Percentiles rank a stretch among this genome's conserved stretches.
phyloP scores from a whole-genome alignment of 1,140 invertebrate species.

The Nylanderia fulva region DNA sequence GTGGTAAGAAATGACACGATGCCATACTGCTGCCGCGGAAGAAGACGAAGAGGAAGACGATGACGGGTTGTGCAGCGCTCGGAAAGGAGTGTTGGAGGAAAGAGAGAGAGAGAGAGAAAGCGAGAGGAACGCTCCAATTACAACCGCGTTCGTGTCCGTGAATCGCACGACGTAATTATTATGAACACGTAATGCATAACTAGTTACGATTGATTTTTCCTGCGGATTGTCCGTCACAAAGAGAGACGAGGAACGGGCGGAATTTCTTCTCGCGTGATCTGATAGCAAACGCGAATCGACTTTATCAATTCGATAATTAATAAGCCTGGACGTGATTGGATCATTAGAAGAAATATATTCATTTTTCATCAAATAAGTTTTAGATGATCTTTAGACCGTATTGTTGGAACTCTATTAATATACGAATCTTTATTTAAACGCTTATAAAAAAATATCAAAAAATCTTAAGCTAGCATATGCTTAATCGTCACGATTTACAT shows the following conservation, averaged over 20 bases:
- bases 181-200: constrained; percentile 47
- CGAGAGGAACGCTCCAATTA: constrained; percentile 41
- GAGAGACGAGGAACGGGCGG: background rate
- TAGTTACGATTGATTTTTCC: constrained; percentile 52
- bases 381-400: background rate
- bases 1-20: constrained; percentile 76
- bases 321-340: background rate
- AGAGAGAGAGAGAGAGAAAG: background rate
- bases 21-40: constrained; percentile 54
- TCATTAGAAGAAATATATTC: background rate
- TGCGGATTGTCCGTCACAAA: constrained; percentile 9
- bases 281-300: background rate
- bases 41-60: constrained; percentile 71
- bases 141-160: constrained; percentile 37
- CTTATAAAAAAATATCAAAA: background rate
- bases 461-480: background rate
- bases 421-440: background rate
- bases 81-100: constrained; percentile 43
- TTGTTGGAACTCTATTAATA: background rate
- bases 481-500: background rate
- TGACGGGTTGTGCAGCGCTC: constrained; percentile 42
- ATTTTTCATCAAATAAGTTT: background rate
- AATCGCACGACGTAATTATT: constrained; percentile 45
- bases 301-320: too few relatives aligned
- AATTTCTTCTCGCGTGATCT: background rate